A percentile compares a stretch with the other conserved stretches of the same genome.
These are phyloP conservation scores for Harpalus rubripes DNA, from an alignment of 2,888 invertebrate species.

Conservation along the genomic window DNA sequence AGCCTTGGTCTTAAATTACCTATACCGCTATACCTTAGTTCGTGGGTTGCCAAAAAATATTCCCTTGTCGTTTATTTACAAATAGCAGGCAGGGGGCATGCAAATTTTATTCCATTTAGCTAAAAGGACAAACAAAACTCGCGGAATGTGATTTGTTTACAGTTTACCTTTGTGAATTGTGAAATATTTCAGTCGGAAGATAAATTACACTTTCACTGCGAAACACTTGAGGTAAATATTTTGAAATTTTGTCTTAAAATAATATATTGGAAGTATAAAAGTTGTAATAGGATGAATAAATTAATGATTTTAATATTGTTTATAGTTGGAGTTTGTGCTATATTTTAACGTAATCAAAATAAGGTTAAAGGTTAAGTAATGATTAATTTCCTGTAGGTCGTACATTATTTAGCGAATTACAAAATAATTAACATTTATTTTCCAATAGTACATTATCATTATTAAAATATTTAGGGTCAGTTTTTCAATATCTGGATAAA, in stretches of 20 bases:
- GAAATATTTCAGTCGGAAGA: conserved; percentile 23
- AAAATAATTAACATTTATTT: too few species aligned
- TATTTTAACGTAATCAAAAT: too few species aligned
- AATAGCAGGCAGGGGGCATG: conserved; percentile 23
- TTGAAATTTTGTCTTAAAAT: neutral
- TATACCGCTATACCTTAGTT: too few species aligned
- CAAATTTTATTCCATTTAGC: conserved; percentile 21
- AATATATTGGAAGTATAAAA: neutral
- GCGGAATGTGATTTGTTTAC: conserved; percentile 18
- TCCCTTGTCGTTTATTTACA: conserved; percentile 23
- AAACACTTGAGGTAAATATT: neutral
- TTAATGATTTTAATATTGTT: neutral
- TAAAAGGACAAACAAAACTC: conserved; percentile 22
- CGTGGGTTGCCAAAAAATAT: conserved; percentile 18
- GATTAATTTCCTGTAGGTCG: too few species aligned
- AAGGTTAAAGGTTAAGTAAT: too few species aligned
- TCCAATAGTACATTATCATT: too few species aligned
- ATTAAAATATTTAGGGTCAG: too few species aligned
- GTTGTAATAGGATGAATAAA: neutral
- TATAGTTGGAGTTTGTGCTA: too few species aligned
- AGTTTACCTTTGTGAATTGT: conserved; percentile 6
- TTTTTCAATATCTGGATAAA: too few species aligned
- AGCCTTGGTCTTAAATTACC: too few species aligned
- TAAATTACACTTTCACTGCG: conserved; percentile 27
- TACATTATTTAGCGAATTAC: too few species aligned